Evolutionary conservation across 2,113 vertebrate species (phyloP).

Genomic region (Salvator merianae): DNA sequence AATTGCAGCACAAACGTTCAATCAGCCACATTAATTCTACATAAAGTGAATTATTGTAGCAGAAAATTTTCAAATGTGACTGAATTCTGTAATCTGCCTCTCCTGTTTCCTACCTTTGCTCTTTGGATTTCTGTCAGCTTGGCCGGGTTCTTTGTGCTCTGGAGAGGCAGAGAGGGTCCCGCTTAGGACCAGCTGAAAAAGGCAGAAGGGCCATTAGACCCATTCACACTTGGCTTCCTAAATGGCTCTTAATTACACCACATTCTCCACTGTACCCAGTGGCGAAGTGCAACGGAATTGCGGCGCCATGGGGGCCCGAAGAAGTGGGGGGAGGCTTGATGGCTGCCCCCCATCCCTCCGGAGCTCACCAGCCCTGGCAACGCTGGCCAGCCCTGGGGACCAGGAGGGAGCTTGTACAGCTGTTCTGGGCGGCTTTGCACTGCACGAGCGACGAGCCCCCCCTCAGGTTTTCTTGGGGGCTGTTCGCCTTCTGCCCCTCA

Average conservation of each 20-base stretch:
- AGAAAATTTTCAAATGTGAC: conserved; percentile 89
- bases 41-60: conserved; percentile 88
- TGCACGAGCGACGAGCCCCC: no score
- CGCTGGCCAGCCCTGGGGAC: not conserved
- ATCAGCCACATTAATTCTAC: conserved; percentile 86
- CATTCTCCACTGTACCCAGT: not conserved
- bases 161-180: conserved; percentile 25
- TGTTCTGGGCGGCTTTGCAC: not conserved
- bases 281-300: not conserved
- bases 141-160: not conserved
- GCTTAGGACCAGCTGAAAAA: conserved; percentile 31
- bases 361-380: not conserved
- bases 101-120: conserved; percentile 59
- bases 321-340: not conserved
- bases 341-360: not conserved
- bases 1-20: conserved; percentile 86
- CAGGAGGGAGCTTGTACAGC: not conserved
- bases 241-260: conserved; percentile 32
- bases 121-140: conserved; percentile 46
- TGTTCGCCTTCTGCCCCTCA: not conserved
- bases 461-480: not conserved
- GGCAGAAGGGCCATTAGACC: conserved; percentile 31
- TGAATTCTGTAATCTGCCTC: conserved; percentile 80
- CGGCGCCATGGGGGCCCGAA: rapidly evolving
- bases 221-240: conserved; percentile 17